These are phyloP conservation scores for Drosophila colorata DNA, from an alignment of 2,888 invertebrate species.

Conservation along the genomic window DNA sequence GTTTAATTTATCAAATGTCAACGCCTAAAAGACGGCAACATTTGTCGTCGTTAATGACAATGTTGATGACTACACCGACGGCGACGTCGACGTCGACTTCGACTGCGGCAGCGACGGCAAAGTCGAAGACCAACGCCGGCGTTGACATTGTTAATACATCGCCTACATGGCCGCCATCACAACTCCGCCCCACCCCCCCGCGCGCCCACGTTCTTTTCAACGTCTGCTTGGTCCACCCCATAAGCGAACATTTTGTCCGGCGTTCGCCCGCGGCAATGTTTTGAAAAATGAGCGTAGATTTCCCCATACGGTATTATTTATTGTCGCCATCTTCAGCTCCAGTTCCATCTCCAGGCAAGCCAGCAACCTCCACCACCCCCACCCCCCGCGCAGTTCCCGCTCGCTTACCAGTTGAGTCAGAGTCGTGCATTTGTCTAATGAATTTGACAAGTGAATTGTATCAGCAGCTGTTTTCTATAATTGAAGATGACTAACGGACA, in stretches of 20 bases:
- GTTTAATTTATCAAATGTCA: slow-evolving; percentile 82
- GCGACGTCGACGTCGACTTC: slow-evolving; percentile 10
- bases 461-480: slow-evolving; percentile 59
- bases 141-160: slow-evolving; percentile 59
- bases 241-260: slow-evolving; percentile 22
- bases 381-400: not conserved
- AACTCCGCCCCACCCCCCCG: not conserved
- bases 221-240: not conserved
- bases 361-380: not conserved
- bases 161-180: slow-evolving; percentile 28
- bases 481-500: slow-evolving; percentile 35
- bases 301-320: slow-evolving; percentile 74
- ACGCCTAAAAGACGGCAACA: slow-evolving; percentile 79
- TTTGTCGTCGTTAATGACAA: slow-evolving; percentile 80
- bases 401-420: slow-evolving; percentile 13
- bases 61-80: slow-evolving; percentile 64
- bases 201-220: no score
- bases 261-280: slow-evolving; percentile 66
- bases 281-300: slow-evolving; percentile 74
- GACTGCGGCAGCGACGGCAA: slow-evolving; percentile 18
- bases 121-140: slow-evolving; percentile 28
- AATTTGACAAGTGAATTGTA: slow-evolving; percentile 63
- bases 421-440: slow-evolving; percentile 66
- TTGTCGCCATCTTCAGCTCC: slow-evolving; percentile 50
- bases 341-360: not conserved